Conservation (phyloP, 1,140 invertebrate species). For the Kradibia gibbosae region DNA sequence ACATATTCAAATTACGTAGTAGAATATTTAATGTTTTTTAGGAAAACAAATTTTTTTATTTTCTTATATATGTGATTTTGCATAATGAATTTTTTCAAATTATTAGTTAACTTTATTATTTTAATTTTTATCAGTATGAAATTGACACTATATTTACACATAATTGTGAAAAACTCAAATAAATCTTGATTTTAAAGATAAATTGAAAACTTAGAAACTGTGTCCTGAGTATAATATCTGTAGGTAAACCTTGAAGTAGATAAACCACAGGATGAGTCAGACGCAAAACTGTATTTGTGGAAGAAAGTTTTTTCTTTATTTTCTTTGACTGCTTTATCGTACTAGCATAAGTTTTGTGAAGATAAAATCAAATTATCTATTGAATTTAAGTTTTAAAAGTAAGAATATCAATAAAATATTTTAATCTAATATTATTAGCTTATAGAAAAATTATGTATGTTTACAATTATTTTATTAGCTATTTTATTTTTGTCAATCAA, state of each 20-base stretch:
- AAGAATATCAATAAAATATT: slow-evolving; percentile 16
- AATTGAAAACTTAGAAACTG: not conserved
- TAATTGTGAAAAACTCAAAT: no score
- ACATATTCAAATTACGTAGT: no score
- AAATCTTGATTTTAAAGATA: not conserved
- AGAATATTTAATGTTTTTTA: no score
- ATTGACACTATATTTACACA: no score
- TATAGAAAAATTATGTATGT: no score
- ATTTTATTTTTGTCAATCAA: not conserved
- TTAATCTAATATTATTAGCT: not conserved
- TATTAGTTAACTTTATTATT: no score
- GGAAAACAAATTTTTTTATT: no score
- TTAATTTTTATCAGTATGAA: no score
- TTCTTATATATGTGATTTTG: no score
- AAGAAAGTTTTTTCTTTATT: slow-evolving; percentile 10
- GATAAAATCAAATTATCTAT: not conserved
- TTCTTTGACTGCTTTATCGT: not conserved
- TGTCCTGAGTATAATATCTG: not conserved
- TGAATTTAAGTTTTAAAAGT: not conserved
- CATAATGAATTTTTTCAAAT: no score
- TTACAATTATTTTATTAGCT: not conserved
- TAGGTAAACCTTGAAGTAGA: slow-evolving; percentile 21
- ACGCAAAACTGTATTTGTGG: slow-evolving; percentile 7
- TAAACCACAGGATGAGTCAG: slow-evolving; percentile 25
- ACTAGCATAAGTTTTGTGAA: not conserved